Percentiles rank a stretch among this genome's conserved stretches.
These are phyloP conservation scores for Camelus dromedarius DNA, from an alignment of 2,113 vertebrate genomes.

Conservation along the genomic window DNA sequence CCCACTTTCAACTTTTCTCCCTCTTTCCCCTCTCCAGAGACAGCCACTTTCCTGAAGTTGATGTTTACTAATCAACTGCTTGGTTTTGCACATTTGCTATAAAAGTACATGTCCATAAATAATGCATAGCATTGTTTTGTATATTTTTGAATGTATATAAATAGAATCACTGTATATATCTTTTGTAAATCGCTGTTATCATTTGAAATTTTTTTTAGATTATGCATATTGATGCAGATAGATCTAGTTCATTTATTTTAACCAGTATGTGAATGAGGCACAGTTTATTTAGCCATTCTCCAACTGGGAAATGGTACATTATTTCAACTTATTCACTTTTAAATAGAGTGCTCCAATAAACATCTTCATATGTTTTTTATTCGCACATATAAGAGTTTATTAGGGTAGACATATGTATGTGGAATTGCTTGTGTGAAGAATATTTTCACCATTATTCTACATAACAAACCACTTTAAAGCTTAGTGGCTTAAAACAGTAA, in stretches of 20 bases:
- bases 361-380: not conserved
- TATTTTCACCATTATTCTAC: not conserved
- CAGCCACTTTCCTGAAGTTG: constrained; percentile 6
- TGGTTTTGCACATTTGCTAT: constrained; percentile 9
- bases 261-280: not conserved
- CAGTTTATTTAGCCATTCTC: constrained; percentile 31
- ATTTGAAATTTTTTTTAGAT: constrained; percentile 24
- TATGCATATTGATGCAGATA: not conserved
- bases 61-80: constrained; percentile 38
- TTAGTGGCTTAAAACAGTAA: constrained; percentile 19
- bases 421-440: not conserved
- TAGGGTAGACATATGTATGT: not conserved
- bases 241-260: constrained; percentile 42
- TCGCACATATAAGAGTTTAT: not conserved
- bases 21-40: not conserved
- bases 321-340: constrained; percentile 17
- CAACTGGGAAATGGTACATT: not conserved
- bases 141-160: constrained; percentile 52
- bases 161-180: constrained; percentile 1
- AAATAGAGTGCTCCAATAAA: constrained; percentile 18
- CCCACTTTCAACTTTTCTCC: not conserved
- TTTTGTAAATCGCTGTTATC: constrained; percentile 21
- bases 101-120: constrained; percentile 59
- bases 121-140: constrained; percentile 36
- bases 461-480: constrained; percentile 24